Evolutionary conservation across 1,140 invertebrate species (phyloP), one percentile per base, ranked within the genome.

Genomic region (Calycopis cecrops): DNA sequence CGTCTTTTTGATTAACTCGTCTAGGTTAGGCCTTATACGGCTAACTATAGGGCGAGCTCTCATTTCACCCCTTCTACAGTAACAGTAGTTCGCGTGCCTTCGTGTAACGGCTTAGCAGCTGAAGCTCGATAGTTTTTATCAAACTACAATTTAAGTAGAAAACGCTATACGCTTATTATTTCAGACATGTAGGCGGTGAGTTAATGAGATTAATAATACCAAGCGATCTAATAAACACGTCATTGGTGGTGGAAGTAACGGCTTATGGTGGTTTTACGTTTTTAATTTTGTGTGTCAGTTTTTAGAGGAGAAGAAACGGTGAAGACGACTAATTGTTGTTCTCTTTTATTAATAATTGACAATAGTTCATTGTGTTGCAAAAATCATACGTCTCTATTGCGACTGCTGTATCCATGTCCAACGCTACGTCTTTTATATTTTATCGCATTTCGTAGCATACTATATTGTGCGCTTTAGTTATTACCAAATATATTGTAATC

Each of bases 31-130:
- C 40, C 40, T 16, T 44, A 44, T 44, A 44, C 9, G 40, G 40
- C 17, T 9, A 17, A 14, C 8, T 9, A 17, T 44, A 44, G 40
- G 40, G 14, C 8, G 40, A 44, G 40, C 8, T 17, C 9, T 16
- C 40, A 44, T 44, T 44, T 21, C 38, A 53, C 34, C 34, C 35
- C 49, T 42, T 38, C 28, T 17, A 9, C 9, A 9, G 16, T 40
- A 11, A 53, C 38, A n/a, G 34, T 8, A 44, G 60, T 53, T 82
- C 71, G 76, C 79, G 76, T 80, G 79, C 76, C 14, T 35, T 40
- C 60, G 52, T 44, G 55, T 78, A 79, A 80, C 79, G 74, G 74
- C 63, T 63, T 52, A 61, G 71, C 79, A 83, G 76, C 79, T 83
- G 79, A 83, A 69, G 60, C 67, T 57, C 55, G 51, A 62, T 57